These are phyloP conservation scores for Sparidentex hasta DNA, from an alignment of 2,797 vertebrate species.

Conservation along the genomic window DNA sequence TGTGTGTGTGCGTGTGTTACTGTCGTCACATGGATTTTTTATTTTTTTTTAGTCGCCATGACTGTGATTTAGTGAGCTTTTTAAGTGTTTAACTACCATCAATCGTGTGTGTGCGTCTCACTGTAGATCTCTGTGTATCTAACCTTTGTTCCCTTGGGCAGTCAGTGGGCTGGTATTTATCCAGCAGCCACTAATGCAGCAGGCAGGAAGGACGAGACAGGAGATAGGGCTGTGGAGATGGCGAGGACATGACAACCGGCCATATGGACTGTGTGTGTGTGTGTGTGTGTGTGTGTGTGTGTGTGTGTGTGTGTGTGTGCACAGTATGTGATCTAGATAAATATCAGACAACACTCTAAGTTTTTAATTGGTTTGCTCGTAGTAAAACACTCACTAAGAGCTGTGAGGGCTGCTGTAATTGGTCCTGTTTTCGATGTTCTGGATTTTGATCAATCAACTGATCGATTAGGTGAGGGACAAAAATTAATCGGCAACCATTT, in stretches of 20 bases:
- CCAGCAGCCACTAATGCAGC: conserved; percentile 93
- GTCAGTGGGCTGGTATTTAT: conserved; percentile 94
- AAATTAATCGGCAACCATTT: not conserved
- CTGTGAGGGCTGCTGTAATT: not conserved
- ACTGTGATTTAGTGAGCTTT: conserved; percentile 64
- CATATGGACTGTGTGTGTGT: conserved; percentile 64
- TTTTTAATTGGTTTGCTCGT: conserved; percentile 12
- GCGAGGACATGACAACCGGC: conserved; percentile 54
- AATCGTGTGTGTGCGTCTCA: conserved; percentile 66
- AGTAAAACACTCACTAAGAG: conserved; percentile 9
- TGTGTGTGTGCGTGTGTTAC: conserved; percentile 74
- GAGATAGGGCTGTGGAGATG: conserved; percentile 62
- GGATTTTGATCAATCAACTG: not conserved
- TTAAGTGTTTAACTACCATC: conserved; percentile 77
- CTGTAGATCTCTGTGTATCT: conserved; percentile 93
- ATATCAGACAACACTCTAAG: not conserved
- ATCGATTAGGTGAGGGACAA: not conserved
- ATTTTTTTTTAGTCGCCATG: conserved; percentile 67
- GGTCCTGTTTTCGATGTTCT: not conserved
- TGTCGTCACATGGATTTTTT: conserved; percentile 56
- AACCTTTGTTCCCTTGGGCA: conserved; percentile 93
- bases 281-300: not conserved
- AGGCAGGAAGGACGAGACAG: conserved; percentile 77
- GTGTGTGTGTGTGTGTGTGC: not conserved
- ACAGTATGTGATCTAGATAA: conserved; percentile 26